These are phyloP conservation scores for Galeopterus variegatus DNA, from an alignment of 2,113 vertebrate genomes.

Conservation along the genomic window DNA sequence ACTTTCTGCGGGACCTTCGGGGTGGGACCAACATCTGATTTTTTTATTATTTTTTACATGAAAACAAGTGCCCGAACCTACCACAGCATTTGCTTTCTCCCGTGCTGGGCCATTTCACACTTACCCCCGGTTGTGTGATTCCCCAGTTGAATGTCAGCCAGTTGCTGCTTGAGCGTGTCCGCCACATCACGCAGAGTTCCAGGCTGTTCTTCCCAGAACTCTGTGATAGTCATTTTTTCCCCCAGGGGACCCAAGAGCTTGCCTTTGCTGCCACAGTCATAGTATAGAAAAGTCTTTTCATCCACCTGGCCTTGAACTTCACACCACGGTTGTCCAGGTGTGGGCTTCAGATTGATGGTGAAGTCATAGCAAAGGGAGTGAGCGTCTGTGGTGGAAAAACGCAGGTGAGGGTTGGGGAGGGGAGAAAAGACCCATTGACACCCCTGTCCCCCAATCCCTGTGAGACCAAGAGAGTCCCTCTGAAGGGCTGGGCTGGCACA, in stretches of 20 bases:
- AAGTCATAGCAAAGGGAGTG: not conserved
- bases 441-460: accelerated
- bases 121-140: not conserved
- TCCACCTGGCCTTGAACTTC: not conserved
- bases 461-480: not conserved
- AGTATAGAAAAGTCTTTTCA: not conserved
- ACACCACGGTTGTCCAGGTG: not conserved
- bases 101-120: not conserved
- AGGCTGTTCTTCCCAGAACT: accelerated
- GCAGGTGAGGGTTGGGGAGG: accelerated
- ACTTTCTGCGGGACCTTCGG: accelerated
- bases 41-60: not conserved
- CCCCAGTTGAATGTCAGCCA: not conserved
- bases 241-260: not conserved
- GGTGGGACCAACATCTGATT: accelerated
- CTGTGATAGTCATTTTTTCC: accelerated
- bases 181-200: accelerated
- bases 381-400: not conserved
- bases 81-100: not conserved
- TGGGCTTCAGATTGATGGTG: accelerated
- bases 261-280: not conserved
- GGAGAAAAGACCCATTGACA: accelerated
- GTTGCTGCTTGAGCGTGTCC: not conserved
- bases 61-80: not conserved
- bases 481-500: no score